Conservation (phyloP, 2,113 vertebrate species). For the Lycaon pictus region DNA sequence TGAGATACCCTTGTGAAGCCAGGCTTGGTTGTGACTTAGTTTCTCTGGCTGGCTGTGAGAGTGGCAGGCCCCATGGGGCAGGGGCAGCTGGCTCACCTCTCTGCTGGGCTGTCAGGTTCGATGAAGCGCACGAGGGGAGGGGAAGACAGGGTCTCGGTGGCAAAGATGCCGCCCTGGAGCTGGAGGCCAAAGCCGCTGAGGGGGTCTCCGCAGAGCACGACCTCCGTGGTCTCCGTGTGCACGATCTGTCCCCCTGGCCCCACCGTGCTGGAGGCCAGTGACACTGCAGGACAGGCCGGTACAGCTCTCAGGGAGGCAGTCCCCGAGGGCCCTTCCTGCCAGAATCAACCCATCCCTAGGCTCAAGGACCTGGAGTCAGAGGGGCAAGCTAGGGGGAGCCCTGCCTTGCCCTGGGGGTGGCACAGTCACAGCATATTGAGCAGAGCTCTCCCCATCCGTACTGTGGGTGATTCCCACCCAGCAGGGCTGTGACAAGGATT, state of each 20-base stretch:
- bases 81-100: conserved; percentile 90
- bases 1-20: not conserved
- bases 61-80: not conserved
- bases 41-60: not conserved
- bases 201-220: conserved; percentile 95
- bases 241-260: conserved; percentile 97
- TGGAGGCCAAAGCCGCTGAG: conserved; percentile 97
- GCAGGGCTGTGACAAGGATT: not conserved
- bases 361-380: not conserved
- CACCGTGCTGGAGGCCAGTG: conserved; percentile 95
- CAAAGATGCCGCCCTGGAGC: conserved; percentile 98
- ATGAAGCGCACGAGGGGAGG: conserved; percentile 97
- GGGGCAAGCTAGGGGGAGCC: not conserved
- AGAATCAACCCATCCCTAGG: not conserved
- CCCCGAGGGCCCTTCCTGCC: not conserved
- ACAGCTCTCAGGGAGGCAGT: not conserved
- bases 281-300: conserved; percentile 89
- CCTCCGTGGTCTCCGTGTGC: conserved; percentile 95
- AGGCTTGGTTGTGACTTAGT: not conserved
- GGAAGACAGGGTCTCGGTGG: conserved; percentile 95
- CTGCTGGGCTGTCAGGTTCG: conserved; percentile 97
- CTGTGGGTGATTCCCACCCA: not conserved
- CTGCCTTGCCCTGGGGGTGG: fast-evolving
- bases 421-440: not conserved
- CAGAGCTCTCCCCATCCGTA: not conserved